Evolutionary conservation across 2,113 vertebrate species (phyloP), one percentile per base, ranked within the genome.

Genomic region (Siniperca chuatsi): DNA sequence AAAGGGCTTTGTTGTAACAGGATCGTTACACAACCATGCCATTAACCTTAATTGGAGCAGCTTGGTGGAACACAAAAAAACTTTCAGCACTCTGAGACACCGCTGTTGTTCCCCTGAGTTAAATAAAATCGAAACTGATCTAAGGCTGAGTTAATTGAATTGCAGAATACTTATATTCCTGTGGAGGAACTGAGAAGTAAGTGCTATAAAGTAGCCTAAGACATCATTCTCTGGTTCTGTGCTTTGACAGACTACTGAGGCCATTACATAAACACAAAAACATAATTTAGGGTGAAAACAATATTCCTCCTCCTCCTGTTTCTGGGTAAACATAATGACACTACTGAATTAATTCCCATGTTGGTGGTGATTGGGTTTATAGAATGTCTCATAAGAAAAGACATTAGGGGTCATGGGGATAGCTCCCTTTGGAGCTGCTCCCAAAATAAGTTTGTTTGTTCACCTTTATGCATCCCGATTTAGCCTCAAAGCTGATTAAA

Each of bases 21-120:
- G 61, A 85, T 76, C 65, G 84, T 90, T 92, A 87, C 86, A 85
- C 79, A 91, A 84, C 78, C 75, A 20, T 48, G 86, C 85, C 85
- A 89, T 93, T 91, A 91, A 90, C 90, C 90, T 84, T 91, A 93
- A 93, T 93, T 93, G 91, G 89, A 89, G 83, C 78, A 75, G 86
- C 92, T 88, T 62, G 86, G 84, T 71, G 80, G 83, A 92, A 85
- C 81, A 79, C 71, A 82, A 79, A 84, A 85, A 93, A 90, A 87
- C 82, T 75, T 91, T 85, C 73, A 76, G 65, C n/a, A 35, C 87
- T 81, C 65, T 3, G 83, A 87, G 82, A 78, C 81, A 57, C 65
- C 6, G 2, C 1, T 57, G 87, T 82, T 79, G 81, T 66, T 91
- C 89, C 92, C 86, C 25, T 0, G 91, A 79, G 90, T 84, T 82